Evolutionary conservation across 2,797 vertebrate species (phyloP).

Genomic region (Xiphorhynchus erythropygius): DNA sequence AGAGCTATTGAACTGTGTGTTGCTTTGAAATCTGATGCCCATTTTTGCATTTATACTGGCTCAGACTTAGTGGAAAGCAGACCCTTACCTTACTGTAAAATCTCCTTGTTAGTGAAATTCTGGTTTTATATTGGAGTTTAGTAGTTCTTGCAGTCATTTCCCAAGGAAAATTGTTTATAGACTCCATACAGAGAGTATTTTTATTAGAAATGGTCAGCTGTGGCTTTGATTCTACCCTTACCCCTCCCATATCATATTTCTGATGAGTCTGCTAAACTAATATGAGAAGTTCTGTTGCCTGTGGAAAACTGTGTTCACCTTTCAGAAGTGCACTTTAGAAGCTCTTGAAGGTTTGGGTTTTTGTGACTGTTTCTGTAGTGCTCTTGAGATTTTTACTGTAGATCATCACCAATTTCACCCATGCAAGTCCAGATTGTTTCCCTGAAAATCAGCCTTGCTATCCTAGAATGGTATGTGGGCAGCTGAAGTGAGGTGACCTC

Average conservation of each 20-base stretch:
- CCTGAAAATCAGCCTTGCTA: background rate
- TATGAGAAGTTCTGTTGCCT: background rate
- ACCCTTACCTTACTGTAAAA: background rate
- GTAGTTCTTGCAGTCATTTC: background rate
- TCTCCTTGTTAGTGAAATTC: background rate
- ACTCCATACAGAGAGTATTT: background rate
- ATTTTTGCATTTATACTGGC: background rate
- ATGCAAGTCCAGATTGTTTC: background rate
- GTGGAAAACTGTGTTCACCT: background rate
- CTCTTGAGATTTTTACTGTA: background rate
- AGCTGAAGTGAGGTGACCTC: background rate
- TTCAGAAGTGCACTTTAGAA: background rate
- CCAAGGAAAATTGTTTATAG: background rate
- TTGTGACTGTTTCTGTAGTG: background rate
- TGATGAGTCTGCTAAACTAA: background rate
- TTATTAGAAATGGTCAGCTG: background rate
- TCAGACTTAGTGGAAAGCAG: background rate
- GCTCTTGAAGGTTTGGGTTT: background rate
- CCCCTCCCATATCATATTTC: background rate
- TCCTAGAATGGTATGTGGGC: background rate
- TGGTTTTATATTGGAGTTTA: background rate
- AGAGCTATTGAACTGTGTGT: background rate
- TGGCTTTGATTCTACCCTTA: background rate
- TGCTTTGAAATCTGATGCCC: background rate
- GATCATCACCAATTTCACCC: background rate